These are phyloP conservation scores for Argopecten irradians DNA, from an alignment of 1,140 invertebrate species.

Conservation along the genomic window DNA sequence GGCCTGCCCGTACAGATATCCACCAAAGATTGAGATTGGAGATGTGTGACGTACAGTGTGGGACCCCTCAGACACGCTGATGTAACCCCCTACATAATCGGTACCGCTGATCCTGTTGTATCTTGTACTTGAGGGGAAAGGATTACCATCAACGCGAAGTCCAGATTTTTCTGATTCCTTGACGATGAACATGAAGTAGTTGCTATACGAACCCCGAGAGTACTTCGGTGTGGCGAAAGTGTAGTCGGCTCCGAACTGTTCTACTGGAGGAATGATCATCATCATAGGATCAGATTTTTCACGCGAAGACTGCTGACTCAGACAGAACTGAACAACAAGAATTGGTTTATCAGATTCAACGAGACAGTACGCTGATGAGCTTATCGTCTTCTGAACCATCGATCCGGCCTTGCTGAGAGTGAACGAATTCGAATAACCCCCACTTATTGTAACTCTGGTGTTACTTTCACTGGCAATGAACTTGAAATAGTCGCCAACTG, in stretches of 20 bases:
- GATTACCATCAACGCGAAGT: conserved; percentile 28
- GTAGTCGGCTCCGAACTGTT: conserved; percentile 57
- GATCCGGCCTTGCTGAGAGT: conserved; percentile 33
- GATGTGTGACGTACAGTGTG: conserved; percentile 55
- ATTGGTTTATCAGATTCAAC: conserved; percentile 53
- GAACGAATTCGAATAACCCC: not conserved
- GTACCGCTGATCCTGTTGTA: conserved; percentile 56
- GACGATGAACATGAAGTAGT: conserved; percentile 55
- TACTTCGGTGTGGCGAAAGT: conserved; percentile 54
- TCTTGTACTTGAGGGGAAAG: conserved; percentile 31
- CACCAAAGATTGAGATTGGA: conserved; percentile 54
- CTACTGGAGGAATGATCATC: conserved; percentile 50
- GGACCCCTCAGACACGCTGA: conserved; percentile 45
- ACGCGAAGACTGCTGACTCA: conserved; percentile 37
- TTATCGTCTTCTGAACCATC: conserved; percentile 36
- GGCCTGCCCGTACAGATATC: conserved; percentile 51
- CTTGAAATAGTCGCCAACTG: conserved; percentile 57
- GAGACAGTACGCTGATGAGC: conserved; percentile 36
- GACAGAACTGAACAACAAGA: conserved; percentile 49
- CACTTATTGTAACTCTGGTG: conserved; percentile 46
- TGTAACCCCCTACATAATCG: conserved; percentile 54
- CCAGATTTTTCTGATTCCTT: conserved; percentile 30
- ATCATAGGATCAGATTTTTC: conserved; percentile 56
- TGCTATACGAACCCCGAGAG: conserved; percentile 51
- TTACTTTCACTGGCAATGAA: conserved; percentile 55